Percentiles rank a stretch among this genome's conserved stretches.
These are phyloP conservation scores for pig (Sus scrofa) DNA, from an alignment of 2,113 vertebrate genomes.

Conservation along the genomic window T2T-Sscrofa CM000820.6:33794001-33794500, in stretches of 20 bases:
- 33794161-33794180: neutral
- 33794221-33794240: neutral
- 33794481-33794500: neutral
- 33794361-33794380: neutral
- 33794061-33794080: no score
- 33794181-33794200: neutral
- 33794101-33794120: neutral
- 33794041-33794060: neutral
- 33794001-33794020: neutral
- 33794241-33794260: neutral
- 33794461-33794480: neutral
- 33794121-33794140: neutral
- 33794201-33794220: neutral
- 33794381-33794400: neutral
- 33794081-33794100: neutral
- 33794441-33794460: neutral
- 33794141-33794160: neutral
- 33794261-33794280: neutral
- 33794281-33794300: neutral
- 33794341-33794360: neutral
- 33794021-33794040: neutral
- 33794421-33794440: neutral
- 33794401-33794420: neutral
- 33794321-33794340: neutral
- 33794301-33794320: neutral